phyloP scores from a whole-genome alignment of 2,113 vertebrate species.

The Dolichallabes microphthalmus region DNA sequence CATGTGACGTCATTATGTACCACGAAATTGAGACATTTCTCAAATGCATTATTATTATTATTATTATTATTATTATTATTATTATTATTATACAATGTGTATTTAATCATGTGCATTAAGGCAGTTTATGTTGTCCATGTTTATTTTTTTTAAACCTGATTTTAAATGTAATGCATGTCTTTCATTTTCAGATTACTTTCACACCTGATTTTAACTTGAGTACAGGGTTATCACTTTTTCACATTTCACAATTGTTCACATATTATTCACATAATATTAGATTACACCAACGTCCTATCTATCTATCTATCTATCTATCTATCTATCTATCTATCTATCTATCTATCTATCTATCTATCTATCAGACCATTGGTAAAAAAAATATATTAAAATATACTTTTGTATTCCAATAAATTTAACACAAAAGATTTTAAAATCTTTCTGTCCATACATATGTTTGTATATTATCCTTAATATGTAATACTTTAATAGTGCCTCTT shows the following conservation, averaged over 20 bases:
- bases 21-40: background rate
- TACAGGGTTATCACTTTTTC: background rate
- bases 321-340: constrained; percentile 1
- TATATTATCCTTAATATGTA: background rate
- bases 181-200: background rate
- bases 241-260: background rate
- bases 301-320: background rate
- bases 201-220: background rate
- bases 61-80: background rate
- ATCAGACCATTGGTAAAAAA: background rate
- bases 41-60: background rate
- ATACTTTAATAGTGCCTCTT: background rate
- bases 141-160: background rate
- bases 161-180: too few species aligned
- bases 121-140: background rate
- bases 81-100: background rate
- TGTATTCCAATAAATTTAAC: background rate
- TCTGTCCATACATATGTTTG: background rate
- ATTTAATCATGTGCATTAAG: background rate
- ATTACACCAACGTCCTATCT: too few species aligned
- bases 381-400: background rate
- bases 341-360: background rate
- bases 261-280: too few species aligned
- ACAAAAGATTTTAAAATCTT: too few species aligned
- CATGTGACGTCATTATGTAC: background rate